Conservation (phyloP, 2,888 invertebrate genomes). For the Glyphotaelius pellucidus region DNA sequence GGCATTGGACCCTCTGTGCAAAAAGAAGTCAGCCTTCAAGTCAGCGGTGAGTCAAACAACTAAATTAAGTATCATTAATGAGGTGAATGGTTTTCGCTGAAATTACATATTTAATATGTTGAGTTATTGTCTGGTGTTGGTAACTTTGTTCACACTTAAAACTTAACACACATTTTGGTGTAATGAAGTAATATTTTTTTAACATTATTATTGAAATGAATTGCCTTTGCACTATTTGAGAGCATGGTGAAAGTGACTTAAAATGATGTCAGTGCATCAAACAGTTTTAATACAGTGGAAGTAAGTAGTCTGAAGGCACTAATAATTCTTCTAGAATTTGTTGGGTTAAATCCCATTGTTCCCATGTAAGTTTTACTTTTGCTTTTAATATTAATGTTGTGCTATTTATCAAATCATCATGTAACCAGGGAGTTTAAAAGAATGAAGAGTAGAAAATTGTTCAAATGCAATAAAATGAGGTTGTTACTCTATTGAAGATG, state of each 20-base stretch:
- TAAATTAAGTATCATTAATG: conserved; percentile 33
- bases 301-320: not conserved
- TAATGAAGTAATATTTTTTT: not conserved
- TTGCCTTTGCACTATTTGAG: not conserved
- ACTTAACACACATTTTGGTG: not conserved
- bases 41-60: conserved; percentile 81
- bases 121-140: not conserved
- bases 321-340: not conserved
- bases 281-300: not conserved
- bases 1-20: conserved; percentile 83
- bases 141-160: not conserved
- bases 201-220: not conserved
- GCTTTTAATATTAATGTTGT: not conserved
- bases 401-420: not conserved
- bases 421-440: not conserved
- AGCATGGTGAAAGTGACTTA: not conserved
- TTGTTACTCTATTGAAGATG: not conserved
- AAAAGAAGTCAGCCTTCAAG: conserved; percentile 83
- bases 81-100: not conserved
- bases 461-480: not conserved
- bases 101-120: not conserved
- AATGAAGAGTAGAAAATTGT: not conserved
- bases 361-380: not conserved
- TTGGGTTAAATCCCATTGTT: not conserved
- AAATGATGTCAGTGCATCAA: not conserved